phyloP scores from a whole-genome alignment of 2,113 vertebrate species.

The Passer montanus region DNA sequence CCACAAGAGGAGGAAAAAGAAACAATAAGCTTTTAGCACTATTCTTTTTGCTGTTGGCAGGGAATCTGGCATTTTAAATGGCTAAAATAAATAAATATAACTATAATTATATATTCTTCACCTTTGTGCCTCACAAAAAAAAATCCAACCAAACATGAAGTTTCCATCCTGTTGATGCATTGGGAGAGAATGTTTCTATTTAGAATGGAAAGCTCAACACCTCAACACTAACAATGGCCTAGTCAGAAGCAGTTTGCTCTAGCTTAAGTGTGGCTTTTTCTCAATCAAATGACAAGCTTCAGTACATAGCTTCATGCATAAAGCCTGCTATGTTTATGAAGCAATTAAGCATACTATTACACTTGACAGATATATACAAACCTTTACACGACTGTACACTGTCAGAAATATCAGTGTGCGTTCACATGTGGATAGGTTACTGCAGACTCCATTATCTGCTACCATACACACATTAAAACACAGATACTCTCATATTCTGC shows the following conservation, averaged over 20 bases:
- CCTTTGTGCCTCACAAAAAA: not conserved
- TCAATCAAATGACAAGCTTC: not conserved
- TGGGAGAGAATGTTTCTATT: slow-evolving; percentile 4
- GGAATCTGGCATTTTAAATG: not conserved
- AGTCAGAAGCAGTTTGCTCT: not conserved
- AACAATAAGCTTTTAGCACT: not conserved
- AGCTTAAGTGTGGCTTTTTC: not conserved
- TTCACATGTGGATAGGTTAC: not conserved
- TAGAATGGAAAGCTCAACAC: slow-evolving; percentile 11
- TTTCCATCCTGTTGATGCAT: not conserved
- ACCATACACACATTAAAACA: not conserved
- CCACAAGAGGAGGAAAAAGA: not conserved
- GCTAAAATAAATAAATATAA: not conserved
- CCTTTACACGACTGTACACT: not conserved
- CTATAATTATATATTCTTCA: not conserved
- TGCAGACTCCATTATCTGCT: not conserved
- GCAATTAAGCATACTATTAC: not conserved
- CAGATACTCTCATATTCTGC: not conserved
- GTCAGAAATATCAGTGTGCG: not conserved
- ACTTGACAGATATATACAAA: not conserved
- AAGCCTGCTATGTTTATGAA: slow-evolving; percentile 16
- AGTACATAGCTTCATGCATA: not conserved
- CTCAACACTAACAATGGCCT: slow-evolving; percentile 20
- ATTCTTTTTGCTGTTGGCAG: not conserved
- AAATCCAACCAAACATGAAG: not conserved